phyloP scores from a whole-genome alignment of 2,888 invertebrate species.

The Oligia fasciuncula region DNA sequence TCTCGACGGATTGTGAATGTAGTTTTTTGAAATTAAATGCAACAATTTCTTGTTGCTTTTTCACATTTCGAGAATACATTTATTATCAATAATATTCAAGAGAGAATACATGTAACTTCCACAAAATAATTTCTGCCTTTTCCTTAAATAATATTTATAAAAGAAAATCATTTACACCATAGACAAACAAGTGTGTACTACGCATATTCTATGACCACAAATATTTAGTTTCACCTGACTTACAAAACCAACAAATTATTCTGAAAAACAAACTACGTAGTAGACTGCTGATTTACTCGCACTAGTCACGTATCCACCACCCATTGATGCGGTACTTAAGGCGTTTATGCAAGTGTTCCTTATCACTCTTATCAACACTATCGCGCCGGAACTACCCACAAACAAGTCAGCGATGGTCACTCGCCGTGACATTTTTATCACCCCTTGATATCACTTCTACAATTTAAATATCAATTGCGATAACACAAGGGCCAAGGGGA shows the following conservation, averaged over 20 bases:
- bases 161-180: not conserved
- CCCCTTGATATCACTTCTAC: constrained; percentile 38
- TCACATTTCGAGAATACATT: not conserved
- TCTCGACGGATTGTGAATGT: constrained; percentile 30
- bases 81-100: not conserved
- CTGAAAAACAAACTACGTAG: constrained; percentile 16
- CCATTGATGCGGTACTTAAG: constrained; percentile 52
- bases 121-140: not conserved
- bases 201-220: not conserved
- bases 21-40: constrained; percentile 21
- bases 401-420: constrained; percentile 61
- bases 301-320: constrained; percentile 36
- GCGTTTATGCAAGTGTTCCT: constrained; percentile 53
- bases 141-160: not conserved
- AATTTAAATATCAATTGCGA: constrained; percentile 55
- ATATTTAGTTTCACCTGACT: not conserved
- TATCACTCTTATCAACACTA: constrained; percentile 54
- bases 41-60: not conserved
- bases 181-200: too few relatives aligned
- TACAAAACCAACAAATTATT: not conserved
- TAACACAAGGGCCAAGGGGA: constrained; percentile 20
- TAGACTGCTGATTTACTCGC: constrained; percentile 31
- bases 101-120: not conserved
- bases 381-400: constrained; percentile 53
- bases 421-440: constrained; percentile 59